Conservation (phyloP, 64 coral and sea anemone species). For the Montipora cactus region DNA sequence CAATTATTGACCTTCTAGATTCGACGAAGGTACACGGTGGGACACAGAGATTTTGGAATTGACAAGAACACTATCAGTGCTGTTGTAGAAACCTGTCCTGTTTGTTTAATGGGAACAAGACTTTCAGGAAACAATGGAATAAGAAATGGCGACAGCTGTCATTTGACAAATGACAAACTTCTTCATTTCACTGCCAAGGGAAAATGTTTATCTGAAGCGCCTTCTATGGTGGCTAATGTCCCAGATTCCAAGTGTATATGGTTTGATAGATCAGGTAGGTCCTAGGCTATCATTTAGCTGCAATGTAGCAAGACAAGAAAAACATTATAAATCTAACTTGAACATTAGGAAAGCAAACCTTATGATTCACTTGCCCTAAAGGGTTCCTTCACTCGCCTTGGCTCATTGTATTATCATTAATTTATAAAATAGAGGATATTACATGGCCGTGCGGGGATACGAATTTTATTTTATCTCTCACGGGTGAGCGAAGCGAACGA, state of each 20-base stretch:
- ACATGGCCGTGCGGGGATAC: too few species aligned
- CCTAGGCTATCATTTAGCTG: not conserved
- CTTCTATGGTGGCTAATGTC: conserved; percentile 88
- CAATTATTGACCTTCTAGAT: conserved; percentile 37
- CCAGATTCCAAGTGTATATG: conserved; percentile 92
- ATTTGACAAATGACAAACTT: conserved; percentile 1
- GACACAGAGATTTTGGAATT: conserved; percentile 86
- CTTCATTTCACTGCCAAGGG: not conserved
- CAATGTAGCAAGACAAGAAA: too few species aligned
- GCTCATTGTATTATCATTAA: too few species aligned
- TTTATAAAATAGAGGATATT: too few species aligned
- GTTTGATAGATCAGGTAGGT: conserved; percentile 89
- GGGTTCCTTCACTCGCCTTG: too few species aligned
- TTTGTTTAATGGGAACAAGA: conserved; percentile 64
- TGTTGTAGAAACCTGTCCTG: conserved; percentile 85
- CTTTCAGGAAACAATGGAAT: conserved; percentile 29
- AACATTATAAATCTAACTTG: too few species aligned
- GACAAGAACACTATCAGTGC: conserved; percentile 61
- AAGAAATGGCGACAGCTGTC: conserved; percentile 10
- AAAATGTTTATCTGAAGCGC: conserved; percentile 41
- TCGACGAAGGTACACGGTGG: conserved; percentile 81
- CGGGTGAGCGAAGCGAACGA: too few species aligned
- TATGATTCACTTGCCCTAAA: too few species aligned
- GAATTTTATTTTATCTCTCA: too few species aligned
- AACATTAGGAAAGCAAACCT: too few species aligned